These are phyloP conservation scores for Theocolax elegans DNA, from an alignment of 1,140 invertebrate species.

Conservation along the genomic window DNA sequence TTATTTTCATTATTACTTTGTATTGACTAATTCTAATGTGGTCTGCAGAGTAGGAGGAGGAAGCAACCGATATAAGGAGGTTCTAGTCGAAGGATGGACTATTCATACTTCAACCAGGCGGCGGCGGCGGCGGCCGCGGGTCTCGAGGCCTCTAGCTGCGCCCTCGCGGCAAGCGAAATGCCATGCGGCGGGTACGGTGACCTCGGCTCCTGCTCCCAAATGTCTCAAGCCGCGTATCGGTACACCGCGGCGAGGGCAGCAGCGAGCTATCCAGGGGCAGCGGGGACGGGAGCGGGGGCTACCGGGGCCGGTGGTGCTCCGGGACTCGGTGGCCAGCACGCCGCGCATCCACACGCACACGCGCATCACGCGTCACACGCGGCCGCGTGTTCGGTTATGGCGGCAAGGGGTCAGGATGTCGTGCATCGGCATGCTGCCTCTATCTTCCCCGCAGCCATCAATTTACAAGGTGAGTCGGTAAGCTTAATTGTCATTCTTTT, in stretches of 20 bases:
- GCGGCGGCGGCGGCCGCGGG: conserved; percentile 72
- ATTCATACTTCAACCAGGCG: conserved; percentile 79
- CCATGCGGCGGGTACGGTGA: conserved; percentile 83
- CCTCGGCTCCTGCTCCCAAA: conserved; percentile 86
- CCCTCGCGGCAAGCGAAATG: conserved; percentile 74
- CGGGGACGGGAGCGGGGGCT: not conserved
- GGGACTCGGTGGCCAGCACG: conserved; percentile 61
- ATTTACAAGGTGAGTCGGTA: conserved; percentile 72
- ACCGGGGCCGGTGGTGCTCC: conserved; percentile 29
- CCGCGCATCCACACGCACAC: conserved; percentile 65
- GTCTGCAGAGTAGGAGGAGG: too few species aligned
- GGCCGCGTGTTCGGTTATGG: conserved; percentile 72
- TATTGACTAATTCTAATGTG: too few species aligned
- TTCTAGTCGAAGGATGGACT: too few species aligned
- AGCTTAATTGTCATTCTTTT: too few species aligned
- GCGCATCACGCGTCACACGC: conserved; percentile 54
- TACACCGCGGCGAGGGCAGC: conserved; percentile 72
- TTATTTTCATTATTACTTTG: too few species aligned
- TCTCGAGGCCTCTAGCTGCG: conserved; percentile 72
- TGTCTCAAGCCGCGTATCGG: conserved; percentile 81
- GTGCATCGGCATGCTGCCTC: conserved; percentile 70
- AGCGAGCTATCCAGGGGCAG: conserved; percentile 60
- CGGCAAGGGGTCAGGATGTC: conserved; percentile 68
- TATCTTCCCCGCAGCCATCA: conserved; percentile 74
- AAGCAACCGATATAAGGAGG: too few species aligned